A percentile compares a stretch with the other conserved stretches of the same genome.
These are phyloP conservation scores for Diacarnus erythraeanus DNA, from an alignment of 37 sponge, comb jelly and placozoan species.

Conservation along the genomic window DNA sequence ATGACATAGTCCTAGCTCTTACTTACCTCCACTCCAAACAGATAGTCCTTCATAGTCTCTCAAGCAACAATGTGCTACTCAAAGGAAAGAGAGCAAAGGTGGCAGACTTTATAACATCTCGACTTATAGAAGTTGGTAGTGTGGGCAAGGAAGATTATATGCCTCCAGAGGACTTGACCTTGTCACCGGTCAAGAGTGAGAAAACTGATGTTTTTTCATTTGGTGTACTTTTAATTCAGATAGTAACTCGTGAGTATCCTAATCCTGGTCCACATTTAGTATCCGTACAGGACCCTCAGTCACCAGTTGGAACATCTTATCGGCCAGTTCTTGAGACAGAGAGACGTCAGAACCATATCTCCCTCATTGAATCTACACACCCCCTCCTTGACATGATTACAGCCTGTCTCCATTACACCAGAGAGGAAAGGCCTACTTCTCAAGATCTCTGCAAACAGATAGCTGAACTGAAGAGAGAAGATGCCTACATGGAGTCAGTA, in stretches of 20 bases:
- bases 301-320: not conserved
- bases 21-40: conserved; percentile 32
- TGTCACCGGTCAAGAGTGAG: conserved; percentile 1
- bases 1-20: conserved; percentile 41
- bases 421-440: not conserved
- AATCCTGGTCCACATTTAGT: not conserved
- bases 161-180: conserved; percentile 30
- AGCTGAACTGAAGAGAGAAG: not conserved
- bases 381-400: not conserved
- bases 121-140: not conserved
- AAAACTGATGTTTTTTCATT: conserved; percentile 24
- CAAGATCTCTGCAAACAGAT: not conserved
- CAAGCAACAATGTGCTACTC: conserved; percentile 49
- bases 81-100: conserved; percentile 26
- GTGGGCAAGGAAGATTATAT: not conserved
- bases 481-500: too few relatives aligned
- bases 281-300: not conserved
- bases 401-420: not conserved
- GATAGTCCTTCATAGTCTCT: conserved; percentile 40
- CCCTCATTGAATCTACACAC: not conserved
- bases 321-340: not conserved
- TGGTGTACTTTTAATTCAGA: conserved; percentile 25
- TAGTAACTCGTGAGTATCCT: conserved; percentile 24
- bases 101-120: conserved; percentile 45
- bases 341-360: not conserved